Percentiles rank a stretch among this genome's conserved stretches.
phyloP scores from a whole-genome alignment of 1,140 invertebrate species.

The Samia ricini region DNA sequence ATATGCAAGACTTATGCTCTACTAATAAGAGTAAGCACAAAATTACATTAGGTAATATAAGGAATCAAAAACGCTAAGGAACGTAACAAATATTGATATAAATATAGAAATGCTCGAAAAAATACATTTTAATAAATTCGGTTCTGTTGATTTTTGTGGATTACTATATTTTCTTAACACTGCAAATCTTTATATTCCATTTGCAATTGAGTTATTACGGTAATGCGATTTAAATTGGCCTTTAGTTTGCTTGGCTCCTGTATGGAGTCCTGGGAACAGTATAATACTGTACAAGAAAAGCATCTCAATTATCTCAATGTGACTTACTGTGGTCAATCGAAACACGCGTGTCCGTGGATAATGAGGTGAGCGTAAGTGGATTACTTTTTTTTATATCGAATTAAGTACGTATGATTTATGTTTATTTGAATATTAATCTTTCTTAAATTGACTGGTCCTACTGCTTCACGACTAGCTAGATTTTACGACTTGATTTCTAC shows the following conservation, averaged over 20 bases:
- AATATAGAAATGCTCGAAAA: too few species aligned
- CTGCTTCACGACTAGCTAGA: too few species aligned
- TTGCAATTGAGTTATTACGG: constrained; percentile 55
- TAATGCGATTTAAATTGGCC: constrained; percentile 65
- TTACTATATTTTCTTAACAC: not conserved
- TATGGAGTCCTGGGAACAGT: constrained; percentile 1
- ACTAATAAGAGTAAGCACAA: too few species aligned
- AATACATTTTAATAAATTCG: not conserved
- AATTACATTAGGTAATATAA: too few species aligned
- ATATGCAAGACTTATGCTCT: too few species aligned
- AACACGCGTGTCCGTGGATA: constrained; percentile 16
- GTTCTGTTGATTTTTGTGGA: not conserved
- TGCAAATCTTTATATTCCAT: not conserved
- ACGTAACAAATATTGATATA: too few species aligned
- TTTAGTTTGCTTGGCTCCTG: constrained; percentile 22
- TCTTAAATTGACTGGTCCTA: too few species aligned
- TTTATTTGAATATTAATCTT: too few species aligned
- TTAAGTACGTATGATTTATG: too few species aligned
- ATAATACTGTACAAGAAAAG: not conserved
- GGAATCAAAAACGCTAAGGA: too few species aligned
- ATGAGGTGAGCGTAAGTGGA: constrained; percentile 5
- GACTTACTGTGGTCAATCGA: constrained; percentile 1
- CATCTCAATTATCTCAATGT: not conserved
- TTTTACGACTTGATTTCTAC: too few species aligned
- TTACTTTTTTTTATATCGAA: constrained; percentile 19